Evolutionary conservation across 2,888 invertebrate species (phyloP), one percentile per base, ranked within the genome.

Genomic region (Idaea biselata): DNA sequence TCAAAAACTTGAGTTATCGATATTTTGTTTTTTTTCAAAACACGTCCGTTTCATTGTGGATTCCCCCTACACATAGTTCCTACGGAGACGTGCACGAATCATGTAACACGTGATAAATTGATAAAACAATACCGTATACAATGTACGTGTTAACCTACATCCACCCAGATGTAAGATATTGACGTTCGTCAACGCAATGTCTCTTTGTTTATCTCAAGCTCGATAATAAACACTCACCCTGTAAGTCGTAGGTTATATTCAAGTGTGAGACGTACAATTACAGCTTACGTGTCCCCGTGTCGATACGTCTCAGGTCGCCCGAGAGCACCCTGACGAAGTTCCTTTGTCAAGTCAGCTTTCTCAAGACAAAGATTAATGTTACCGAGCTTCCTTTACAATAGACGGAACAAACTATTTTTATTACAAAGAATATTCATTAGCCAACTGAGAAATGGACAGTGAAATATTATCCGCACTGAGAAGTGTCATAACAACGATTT

Each of bases 291-390:
- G 64, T 68, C 79, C 70, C 73, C 74, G 25, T 77, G 76, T 79
- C 74, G 75, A 81, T 82, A 77, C 80, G 76, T 75, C 66, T 65
- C 66, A 66, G 66, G 68, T 65, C 60, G 62, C 62, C 68, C 65
- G 71, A 75, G 71, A 70, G 69, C 69, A 71, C 70, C 60, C 69
- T 68, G 66, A 70, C 71, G 69, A 72, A 73, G 74, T 72, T 80
- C 81, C 78, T 84, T 86, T 86, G 83, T 87, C 71, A 70, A 67
- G 71, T 70, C 74, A 73, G 81, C 83, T 84, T 79, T 88, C 83
- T 87, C 75, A 74, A 72, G 84, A 86, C 83, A 77, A 78, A 83
- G 84, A 89, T 86, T 85, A 84, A 88, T 87, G 82, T 66, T 56
- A 61, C 61, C 25, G 61, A 72, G 73, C 60, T 76, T 68, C 63